Evolutionary conservation across 2,888 invertebrate species (phyloP).

Genomic region (Alviniconcha strummeri): DNA sequence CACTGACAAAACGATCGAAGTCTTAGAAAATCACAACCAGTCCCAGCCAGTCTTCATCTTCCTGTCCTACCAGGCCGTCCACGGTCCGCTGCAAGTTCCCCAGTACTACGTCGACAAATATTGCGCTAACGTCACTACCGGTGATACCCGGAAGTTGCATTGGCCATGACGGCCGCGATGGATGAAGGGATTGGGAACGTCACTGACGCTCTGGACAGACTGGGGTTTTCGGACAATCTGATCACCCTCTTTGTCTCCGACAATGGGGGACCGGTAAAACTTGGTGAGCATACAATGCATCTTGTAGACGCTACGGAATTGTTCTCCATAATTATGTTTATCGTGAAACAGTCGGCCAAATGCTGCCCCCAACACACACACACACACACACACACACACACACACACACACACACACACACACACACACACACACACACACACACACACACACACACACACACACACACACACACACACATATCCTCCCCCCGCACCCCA

Average conservation of each 20-base stretch:
- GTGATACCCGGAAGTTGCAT: not conserved
- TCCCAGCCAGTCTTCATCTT: constrained; percentile 49
- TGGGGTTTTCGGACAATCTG: not conserved
- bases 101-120: constrained; percentile 1
- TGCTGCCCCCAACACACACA: no score
- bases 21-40: constrained; percentile 55
- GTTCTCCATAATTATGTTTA: no score
- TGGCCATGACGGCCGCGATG: constrained; percentile 82
- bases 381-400: no score
- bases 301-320: no score
- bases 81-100: constrained; percentile 48
- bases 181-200: constrained; percentile 88
- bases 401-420: no score
- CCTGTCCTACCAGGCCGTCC: constrained; percentile 52
- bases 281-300: not conserved
- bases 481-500: no score
- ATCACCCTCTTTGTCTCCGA: not conserved
- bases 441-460: no score
- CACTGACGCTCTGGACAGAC: constrained; percentile 79
- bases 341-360: no score
- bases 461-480: no score
- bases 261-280: not conserved
- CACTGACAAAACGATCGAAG: constrained; percentile 56
- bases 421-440: no score
- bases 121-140: constrained; percentile 7